A percentile compares a stretch with the other conserved stretches of the same genome.
Evolutionary conservation across 2,113 vertebrate species (phyloP).

Genomic region (Coturnix japonica): DNA sequence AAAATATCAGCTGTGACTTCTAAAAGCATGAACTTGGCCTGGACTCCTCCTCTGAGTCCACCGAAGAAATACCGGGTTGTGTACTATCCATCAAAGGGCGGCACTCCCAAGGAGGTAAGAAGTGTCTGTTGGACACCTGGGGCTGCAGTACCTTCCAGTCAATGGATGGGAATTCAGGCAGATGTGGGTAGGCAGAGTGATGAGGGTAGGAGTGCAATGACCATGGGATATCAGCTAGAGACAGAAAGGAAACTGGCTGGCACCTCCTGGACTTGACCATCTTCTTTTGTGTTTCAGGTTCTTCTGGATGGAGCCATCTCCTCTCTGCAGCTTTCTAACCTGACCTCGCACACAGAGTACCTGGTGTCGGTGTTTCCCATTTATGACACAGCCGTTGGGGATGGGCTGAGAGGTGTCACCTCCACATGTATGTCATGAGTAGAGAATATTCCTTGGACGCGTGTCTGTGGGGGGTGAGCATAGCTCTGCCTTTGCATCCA

Average conservation of each 20-base stretch:
- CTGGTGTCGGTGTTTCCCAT: constrained; percentile 87
- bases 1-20: constrained; percentile 85
- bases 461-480: background rate
- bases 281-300: constrained; percentile 75
- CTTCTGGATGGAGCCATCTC: constrained; percentile 79
- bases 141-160: background rate
- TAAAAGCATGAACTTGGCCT: constrained; percentile 85
- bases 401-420: constrained; percentile 84
- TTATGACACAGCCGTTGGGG: constrained; percentile 74
- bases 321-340: constrained; percentile 76
- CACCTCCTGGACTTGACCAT: background rate
- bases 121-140: background rate
- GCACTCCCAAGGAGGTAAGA: constrained; percentile 86
- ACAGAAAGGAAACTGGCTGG: background rate
- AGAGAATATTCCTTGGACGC: fast-evolving
- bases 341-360: constrained; percentile 88
- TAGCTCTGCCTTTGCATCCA: fast-evolving
- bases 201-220: background rate
- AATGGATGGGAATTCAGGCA: background rate
- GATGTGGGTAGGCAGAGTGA: background rate
- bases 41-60: constrained; percentile 76
- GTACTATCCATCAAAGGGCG: constrained; percentile 85
- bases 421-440: constrained; percentile 84
- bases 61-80: constrained; percentile 86
- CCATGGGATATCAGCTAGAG: background rate